Evolutionary conservation across 2,113 vertebrate genomes (phyloP).

Genomic region (Cariama cristata): DNA sequence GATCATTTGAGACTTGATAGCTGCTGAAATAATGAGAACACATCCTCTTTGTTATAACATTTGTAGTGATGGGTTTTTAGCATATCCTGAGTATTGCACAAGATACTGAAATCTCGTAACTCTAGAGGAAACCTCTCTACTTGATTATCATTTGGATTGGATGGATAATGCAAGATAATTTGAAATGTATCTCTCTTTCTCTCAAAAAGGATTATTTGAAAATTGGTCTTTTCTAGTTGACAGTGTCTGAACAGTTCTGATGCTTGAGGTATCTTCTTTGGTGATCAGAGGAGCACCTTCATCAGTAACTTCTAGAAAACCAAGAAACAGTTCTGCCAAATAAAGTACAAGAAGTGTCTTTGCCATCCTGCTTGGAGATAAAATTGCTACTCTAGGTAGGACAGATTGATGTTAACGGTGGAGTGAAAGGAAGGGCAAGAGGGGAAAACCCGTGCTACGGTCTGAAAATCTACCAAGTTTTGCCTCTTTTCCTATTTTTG

Average conservation of each 20-base stretch:
- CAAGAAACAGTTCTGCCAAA: not conserved
- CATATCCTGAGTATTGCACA: not conserved
- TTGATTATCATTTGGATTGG: not conserved
- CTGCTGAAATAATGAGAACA: conserved; percentile 13
- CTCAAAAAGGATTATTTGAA: not conserved
- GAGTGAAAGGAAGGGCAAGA: not conserved
- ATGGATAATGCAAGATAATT: not conserved
- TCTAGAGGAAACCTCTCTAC: not conserved
- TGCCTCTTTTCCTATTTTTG: not conserved
- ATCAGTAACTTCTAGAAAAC: not conserved
- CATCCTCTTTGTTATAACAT: not conserved
- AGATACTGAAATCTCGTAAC: not conserved
- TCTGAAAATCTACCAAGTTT: not conserved
- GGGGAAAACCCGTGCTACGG: not conserved
- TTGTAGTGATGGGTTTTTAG: not conserved
- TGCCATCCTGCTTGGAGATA: not conserved
- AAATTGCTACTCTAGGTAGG: not conserved
- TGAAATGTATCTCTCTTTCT: not conserved
- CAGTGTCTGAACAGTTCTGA: not conserved
- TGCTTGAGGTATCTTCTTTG: not conserved
- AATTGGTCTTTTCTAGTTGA: not conserved
- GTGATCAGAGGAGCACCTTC: not conserved
- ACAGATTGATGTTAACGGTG: not conserved
- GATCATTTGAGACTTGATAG: not conserved
- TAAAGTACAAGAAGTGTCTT: not conserved